Base-by-base conservation (phyloP, 2,888 invertebrate genomes). In the Parasteatoda lunata region DNA sequence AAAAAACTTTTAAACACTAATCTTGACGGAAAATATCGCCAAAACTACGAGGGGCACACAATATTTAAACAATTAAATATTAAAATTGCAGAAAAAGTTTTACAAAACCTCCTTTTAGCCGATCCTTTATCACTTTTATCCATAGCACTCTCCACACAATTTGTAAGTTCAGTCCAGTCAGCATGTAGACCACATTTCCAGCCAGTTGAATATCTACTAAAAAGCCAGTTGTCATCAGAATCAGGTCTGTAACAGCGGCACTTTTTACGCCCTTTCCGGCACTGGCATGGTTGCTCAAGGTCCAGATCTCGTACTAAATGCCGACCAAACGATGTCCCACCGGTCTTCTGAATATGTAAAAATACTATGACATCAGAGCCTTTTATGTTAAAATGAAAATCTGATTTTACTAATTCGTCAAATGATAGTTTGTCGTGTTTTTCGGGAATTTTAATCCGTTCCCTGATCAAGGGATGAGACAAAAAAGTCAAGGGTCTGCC, bases 131-230 rank as follows among this genome's bases (percentile, higher is more conserved):
- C 98, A 91, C 96, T 95, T 92, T 96, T 95, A 92, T 98, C 97
- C 91, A 99, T 93, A 91, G 96, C 97, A 49, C 95, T 94, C 91
- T 98, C 97, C 65, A 98, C 98, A 92, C 98, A 98, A 90, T 94
- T 94, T 9, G 97, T 97, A 90, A 99, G 93, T 93, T 99, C 99
- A 3, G 99, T 99, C 96, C 97, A 99, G 93, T 99, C 99, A 49
- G 98, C 98, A 92, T 98, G 98, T 72, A 99, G 94, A 78, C 99
- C 99, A 93, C 99, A 99, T 91, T 96, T 96, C 98, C 98, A 98
- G 90, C 98, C 98, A 49, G 97, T 98, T 77, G 98, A 97, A 93
- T 97, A 98, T 91, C 98, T 94, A 92, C 97, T 98, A 93, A 99
- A 98, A 90, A 99, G 94, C 99, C 99, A 99, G 92, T 97, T 97